A percentile compares a stretch with the other conserved stretches of the same genome.
Evolutionary conservation across 2,888 invertebrate genomes (phyloP).

Genomic region (Clusia tigrina): DNA sequence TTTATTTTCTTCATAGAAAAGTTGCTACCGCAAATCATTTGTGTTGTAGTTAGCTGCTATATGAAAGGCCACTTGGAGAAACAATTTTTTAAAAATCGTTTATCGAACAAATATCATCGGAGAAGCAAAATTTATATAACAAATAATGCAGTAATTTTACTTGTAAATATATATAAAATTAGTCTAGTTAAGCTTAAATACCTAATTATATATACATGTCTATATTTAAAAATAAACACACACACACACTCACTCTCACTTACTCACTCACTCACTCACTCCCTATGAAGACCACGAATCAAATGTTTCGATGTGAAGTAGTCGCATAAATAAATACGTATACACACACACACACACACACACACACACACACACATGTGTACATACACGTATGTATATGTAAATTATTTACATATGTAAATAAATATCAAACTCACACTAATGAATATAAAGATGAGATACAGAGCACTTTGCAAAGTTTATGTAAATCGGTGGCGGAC

Average conservation of each 20-base stretch:
- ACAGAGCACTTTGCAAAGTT: not conserved
- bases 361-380: conserved; percentile 14
- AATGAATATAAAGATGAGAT: conserved; percentile 28
- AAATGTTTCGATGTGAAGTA: conserved; percentile 29
- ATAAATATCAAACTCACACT: not conserved
- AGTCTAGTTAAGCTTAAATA: conserved; percentile 33
- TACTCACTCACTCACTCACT: conserved; percentile 12
- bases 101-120: too few species aligned
- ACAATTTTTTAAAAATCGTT: too few species aligned
- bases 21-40: too few species aligned
- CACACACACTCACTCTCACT: not conserved
- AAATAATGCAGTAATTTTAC: too few species aligned
- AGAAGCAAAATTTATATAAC: too few species aligned
- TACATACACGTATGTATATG: conserved; percentile 21
- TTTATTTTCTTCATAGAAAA: too few species aligned
- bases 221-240: conserved; percentile 24
- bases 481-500: not conserved
- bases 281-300: too few species aligned
- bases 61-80: too few species aligned
- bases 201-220: conserved; percentile 33
- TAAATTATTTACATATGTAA: not conserved
- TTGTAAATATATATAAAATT: not conserved
- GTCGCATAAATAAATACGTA: conserved; percentile 6
- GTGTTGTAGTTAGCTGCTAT: too few species aligned
- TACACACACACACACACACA: not conserved